phyloP scores from a whole-genome alignment of 2,888 invertebrate genomes.

The Trachelus stipa region DNA sequence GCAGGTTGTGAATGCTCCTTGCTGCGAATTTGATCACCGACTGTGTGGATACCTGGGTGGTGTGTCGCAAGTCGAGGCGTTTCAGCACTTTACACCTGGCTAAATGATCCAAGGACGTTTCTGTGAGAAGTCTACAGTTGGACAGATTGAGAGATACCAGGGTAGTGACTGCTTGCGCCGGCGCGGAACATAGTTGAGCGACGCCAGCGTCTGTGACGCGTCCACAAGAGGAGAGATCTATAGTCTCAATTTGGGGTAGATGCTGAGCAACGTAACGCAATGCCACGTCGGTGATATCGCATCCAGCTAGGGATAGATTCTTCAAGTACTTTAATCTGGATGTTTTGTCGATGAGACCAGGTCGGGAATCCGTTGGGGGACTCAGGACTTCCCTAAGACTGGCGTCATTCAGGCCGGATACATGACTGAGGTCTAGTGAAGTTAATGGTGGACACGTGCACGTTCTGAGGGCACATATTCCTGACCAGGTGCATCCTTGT shows the following conservation, averaged over 20 bases:
- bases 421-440: conserved; percentile 86
- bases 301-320: conserved; percentile 83
- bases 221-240: conserved; percentile 89
- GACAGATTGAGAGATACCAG: conserved; percentile 83
- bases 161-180: conserved; percentile 73
- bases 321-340: conserved; percentile 82
- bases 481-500: conserved; percentile 80
- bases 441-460: conserved; percentile 84
- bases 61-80: conserved; percentile 82
- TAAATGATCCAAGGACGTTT: conserved; percentile 84
- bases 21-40: conserved; percentile 87
- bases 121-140: conserved; percentile 85
- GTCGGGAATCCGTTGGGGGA: conserved; percentile 87
- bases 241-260: conserved; percentile 77
- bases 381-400: conserved; percentile 87
- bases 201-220: conserved; percentile 91
- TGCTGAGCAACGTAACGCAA: conserved; percentile 82
- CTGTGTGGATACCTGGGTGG: conserved; percentile 83
- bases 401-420: conserved; percentile 86
- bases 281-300: conserved; percentile 91
- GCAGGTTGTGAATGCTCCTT: conserved; percentile 81
- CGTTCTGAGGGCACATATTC: conserved; percentile 83
- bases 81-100: conserved; percentile 79
- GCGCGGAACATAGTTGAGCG: conserved; percentile 83
- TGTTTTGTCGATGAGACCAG: conserved; percentile 79